phyloP scores from a whole-genome alignment of 64 coral and sea anemone genomes.

The Stichodactyla helianthus region DNA sequence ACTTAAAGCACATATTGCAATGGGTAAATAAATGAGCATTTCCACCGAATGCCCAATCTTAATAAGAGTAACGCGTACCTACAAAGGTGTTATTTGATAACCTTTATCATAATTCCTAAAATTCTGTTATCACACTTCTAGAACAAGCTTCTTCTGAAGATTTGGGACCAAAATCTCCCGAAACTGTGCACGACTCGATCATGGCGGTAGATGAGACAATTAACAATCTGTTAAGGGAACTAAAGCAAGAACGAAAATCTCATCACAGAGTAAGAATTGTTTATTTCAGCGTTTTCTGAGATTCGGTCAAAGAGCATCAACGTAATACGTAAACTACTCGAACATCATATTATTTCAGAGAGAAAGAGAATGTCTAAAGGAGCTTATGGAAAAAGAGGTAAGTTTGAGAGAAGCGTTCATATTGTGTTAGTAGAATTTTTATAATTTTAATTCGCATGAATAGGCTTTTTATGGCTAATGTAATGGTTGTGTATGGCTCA shows the following conservation, averaged over 20 bases:
- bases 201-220: slow-evolving; percentile 91
- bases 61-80: neutral
- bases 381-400: slow-evolving; percentile 93
- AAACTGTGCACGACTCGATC: slow-evolving; percentile 81
- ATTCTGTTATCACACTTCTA: neutral
- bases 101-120: neutral
- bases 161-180: slow-evolving; percentile 39
- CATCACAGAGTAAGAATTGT: slow-evolving; percentile 59
- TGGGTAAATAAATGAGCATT: slow-evolving; percentile 24
- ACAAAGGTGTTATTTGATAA: no score
- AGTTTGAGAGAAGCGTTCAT: neutral
- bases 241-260: slow-evolving; percentile 83
- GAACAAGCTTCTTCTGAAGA: slow-evolving; percentile 52
- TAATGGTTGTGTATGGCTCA: no score
- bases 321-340: neutral
- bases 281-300: neutral
- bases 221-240: slow-evolving; percentile 84
- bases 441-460: no score
- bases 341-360: slow-evolving; percentile 35
- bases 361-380: slow-evolving; percentile 77
- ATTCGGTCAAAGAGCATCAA: neutral
- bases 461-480: no score
- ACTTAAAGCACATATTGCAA: slow-evolving; percentile 87
- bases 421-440: neutral
- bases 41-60: neutral